Conservation (phyloP, 2,888 invertebrate genomes). For the Nasonia oneida region DNA sequence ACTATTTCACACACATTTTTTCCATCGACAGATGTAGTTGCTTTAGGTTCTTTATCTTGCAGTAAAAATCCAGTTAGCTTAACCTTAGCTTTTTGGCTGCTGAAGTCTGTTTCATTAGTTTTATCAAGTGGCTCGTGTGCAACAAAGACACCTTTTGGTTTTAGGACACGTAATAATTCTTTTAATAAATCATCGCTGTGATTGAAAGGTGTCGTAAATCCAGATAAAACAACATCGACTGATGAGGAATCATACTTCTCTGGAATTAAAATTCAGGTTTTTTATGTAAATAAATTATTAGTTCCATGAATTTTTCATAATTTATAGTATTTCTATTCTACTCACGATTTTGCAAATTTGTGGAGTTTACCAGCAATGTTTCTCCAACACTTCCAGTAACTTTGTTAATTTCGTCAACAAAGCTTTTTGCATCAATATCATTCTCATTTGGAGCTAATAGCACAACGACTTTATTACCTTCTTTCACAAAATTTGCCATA, state of each 20-base stretch:
- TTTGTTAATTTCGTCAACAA: constrained; percentile 80
- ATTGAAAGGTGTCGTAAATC: constrained; percentile 74
- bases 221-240: constrained; percentile 83
- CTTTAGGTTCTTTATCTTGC: constrained; percentile 60
- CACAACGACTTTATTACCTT: constrained; percentile 60
- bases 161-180: constrained; percentile 83
- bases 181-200: constrained; percentile 80
- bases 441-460: constrained; percentile 49
- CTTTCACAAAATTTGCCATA: constrained; percentile 59
- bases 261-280: constrained; percentile 68
- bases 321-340: background rate
- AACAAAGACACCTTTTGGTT: constrained; percentile 83
- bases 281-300: background rate
- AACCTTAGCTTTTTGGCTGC: constrained; percentile 78
- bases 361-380: constrained; percentile 83
- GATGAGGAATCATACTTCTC: constrained; percentile 82
- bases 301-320: background rate
- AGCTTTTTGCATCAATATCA: constrained; percentile 69
- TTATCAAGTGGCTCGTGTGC: constrained; percentile 79
- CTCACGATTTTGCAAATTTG: constrained; percentile 83
- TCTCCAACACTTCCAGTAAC: constrained; percentile 79
- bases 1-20: constrained; percentile 68
- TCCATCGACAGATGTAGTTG: constrained; percentile 48
- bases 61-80: constrained; percentile 85
- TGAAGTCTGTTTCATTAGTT: constrained; percentile 54